Base-by-base conservation (phyloP, 2,888 invertebrate genomes). In the Thumatha senex region DNA sequence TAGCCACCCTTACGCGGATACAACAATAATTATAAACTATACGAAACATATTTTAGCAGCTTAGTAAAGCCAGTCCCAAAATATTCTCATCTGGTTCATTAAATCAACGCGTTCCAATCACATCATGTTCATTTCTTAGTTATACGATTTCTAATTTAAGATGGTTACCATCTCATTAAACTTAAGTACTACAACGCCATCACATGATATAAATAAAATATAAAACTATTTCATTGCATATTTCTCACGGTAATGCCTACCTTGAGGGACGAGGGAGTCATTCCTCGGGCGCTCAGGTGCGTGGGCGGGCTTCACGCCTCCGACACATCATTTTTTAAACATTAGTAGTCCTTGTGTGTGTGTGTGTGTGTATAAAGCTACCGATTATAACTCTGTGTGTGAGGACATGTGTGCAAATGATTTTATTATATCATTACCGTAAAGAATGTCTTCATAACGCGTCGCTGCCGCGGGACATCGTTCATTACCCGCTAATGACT, bases 381-480 rank as follows among this genome's bases (percentile, higher is more conserved):
- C 34, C 2, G 0, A 2, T 7, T 24, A 7, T 10, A 7, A 4
- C 4, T 30, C 33, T 34, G 30, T 38, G 24, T 34, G 30, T n/a
- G 41, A 13, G 11, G 18, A 14, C 8, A 29, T 38, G 36, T 34
- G 42, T 84, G 80, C 80, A 76, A 76, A 74, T 75, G 69, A 74
- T 75, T 83, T 82, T 82, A 86, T 84, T 83, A 83, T 78, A 85
- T 86, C 87, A 89, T 89, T 89, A 89, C 77, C 64, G 75, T 78
- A 83, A 85, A 78, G 81, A 82, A 88, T 80, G 84, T 85, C 88
- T 89, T 87, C 82, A 87, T 87, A 82, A 81, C 75, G 85, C 80
- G 87, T 85, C 84, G 78, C 81, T 80, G 80, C 85, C 84, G 67
- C 82, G 80, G 80, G 86, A 84, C 84, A 82, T 83, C 82, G 80